phyloP scores from a whole-genome alignment of 2,797 vertebrate species.

The Ptychadena robeensis region DNA sequence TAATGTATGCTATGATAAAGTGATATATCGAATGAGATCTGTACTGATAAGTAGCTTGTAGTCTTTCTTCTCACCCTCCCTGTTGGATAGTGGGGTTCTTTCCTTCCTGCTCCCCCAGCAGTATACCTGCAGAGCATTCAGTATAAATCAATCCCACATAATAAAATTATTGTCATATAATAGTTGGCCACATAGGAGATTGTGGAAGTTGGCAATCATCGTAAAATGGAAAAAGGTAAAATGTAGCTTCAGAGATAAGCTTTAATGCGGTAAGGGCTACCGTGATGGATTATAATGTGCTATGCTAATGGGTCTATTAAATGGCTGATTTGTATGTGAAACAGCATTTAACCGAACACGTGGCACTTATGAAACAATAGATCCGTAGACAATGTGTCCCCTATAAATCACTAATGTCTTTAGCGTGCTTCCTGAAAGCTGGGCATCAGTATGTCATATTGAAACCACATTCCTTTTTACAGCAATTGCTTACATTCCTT shows the following conservation, averaged over 20 bases:
- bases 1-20: no score
- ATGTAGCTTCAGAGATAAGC: not conserved
- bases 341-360: constrained; percentile 11
- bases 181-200: not conserved
- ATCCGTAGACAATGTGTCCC: constrained; percentile 13
- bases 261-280: constrained; percentile 5
- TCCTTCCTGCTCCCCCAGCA: not conserved
- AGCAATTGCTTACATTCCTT: no score
- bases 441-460: constrained; percentile 9
- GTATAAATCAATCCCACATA: not conserved
- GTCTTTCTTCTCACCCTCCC: no score
- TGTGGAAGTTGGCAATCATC: not conserved
- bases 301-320: constrained; percentile 26
- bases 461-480: not conserved
- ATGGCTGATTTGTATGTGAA: constrained; percentile 29
- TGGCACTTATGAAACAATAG: constrained; percentile 24
- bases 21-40: not conserved
- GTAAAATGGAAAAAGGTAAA: constrained; percentile 40
- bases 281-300: constrained; percentile 25
- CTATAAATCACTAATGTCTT: constrained; percentile 25
- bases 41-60: not conserved
- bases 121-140: not conserved
- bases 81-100: not conserved
- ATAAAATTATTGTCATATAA: constrained; percentile 2
- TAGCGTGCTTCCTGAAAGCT: not conserved